Evolutionary conservation across 1,140 invertebrate species (phyloP).

Genomic region (Euwallacea fornicatus): DNA sequence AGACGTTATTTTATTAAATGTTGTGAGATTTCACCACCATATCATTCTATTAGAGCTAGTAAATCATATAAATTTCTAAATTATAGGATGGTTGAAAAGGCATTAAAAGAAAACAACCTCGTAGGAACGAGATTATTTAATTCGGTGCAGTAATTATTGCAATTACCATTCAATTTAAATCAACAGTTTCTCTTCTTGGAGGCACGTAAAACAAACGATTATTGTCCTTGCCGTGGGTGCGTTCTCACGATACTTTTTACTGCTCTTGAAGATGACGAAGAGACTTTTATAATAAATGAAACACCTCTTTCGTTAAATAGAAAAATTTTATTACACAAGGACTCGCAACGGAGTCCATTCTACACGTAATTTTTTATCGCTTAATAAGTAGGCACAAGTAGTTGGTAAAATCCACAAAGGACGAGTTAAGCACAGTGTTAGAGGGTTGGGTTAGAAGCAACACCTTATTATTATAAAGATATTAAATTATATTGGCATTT

Average conservation of each 20-base stretch:
- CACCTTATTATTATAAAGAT: background rate
- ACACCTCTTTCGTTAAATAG: slow-evolving; percentile 1
- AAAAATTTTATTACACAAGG: slow-evolving; percentile 12
- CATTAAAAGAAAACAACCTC: no score
- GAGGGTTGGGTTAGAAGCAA: no score
- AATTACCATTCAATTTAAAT: slow-evolving; percentile 27
- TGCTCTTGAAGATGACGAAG: slow-evolving; percentile 16
- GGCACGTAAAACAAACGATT: slow-evolving; percentile 18
- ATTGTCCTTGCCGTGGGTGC: slow-evolving; percentile 13
- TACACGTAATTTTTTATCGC: no score
- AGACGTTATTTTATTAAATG: no score
- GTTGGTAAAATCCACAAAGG: no score
- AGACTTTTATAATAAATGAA: slow-evolving; percentile 12
- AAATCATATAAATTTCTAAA: no score
- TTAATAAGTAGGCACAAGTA: no score
- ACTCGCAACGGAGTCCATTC: background rate
- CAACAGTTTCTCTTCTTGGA: slow-evolving; percentile 13
- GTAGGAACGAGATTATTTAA: slow-evolving; percentile 9
- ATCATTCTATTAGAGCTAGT: no score
- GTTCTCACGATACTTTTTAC: slow-evolving; percentile 24
- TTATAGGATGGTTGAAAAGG: no score
- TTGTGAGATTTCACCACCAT: no score
- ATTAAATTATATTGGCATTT: background rate
- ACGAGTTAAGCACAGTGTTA: no score
- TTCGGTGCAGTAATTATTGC: slow-evolving; percentile 7